These are phyloP conservation scores for Acronicta aceris DNA, from an alignment of 2,888 invertebrate species.

Conservation along the genomic window DNA sequence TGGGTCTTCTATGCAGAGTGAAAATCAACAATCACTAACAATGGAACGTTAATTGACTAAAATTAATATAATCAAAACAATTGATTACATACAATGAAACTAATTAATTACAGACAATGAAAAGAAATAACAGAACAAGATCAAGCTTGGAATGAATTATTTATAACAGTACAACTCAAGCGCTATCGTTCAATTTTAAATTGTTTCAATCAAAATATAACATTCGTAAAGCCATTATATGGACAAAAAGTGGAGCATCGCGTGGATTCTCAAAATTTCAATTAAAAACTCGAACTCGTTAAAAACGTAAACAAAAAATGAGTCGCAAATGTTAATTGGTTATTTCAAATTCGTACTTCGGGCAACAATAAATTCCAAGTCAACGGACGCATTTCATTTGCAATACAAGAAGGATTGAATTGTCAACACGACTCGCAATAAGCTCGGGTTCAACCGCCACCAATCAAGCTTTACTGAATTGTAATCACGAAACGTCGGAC, in stretches of 20 bases:
- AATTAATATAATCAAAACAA: conserved; percentile 14
- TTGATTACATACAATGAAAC: conserved; percentile 14
- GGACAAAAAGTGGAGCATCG: conserved; percentile 37
- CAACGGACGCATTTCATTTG: conserved; percentile 44
- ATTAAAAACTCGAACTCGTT: conserved; percentile 36
- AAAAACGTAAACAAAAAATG: conserved; percentile 38
- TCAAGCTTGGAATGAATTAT: conserved; percentile 24
- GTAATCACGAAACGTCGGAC: conserved; percentile 54
- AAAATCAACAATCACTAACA: conserved; percentile 30
- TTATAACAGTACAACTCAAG: conserved; percentile 15
- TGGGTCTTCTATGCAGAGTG: conserved; percentile 18
- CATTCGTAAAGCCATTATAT: conserved; percentile 29
- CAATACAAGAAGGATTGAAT: conserved; percentile 58
- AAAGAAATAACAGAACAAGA: conserved; percentile 11
- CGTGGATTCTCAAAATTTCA: conserved; percentile 35
- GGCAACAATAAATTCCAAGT: conserved; percentile 39
- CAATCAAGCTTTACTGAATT: conserved; percentile 58
- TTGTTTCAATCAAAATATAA: conserved; percentile 12
- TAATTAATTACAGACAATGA: conserved; percentile 7
- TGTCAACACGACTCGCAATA: conserved; percentile 57
- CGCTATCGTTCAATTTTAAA: conserved; percentile 11
- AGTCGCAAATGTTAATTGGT: conserved; percentile 38
- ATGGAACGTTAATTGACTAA: conserved; percentile 40
- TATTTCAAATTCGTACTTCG: conserved; percentile 43
- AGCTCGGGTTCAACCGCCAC: conserved; percentile 55